These are phyloP conservation scores for Diadophis punctatus DNA, from an alignment of 2,113 vertebrate species.

Conservation along the genomic window DNA sequence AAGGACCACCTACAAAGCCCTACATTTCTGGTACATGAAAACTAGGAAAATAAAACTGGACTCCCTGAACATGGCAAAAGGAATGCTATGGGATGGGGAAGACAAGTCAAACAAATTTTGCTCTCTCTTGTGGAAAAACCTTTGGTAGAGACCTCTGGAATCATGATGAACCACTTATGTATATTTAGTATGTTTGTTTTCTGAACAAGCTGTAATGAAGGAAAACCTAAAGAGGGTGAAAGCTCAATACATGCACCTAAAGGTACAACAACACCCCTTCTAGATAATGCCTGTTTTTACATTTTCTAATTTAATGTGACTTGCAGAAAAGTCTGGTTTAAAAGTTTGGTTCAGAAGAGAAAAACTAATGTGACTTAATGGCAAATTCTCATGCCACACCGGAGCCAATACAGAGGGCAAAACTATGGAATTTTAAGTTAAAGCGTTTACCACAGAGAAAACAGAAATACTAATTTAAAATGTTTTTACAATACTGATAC, in stretches of 20 bases:
- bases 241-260: background rate
- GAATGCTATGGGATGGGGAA: background rate
- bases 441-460: background rate
- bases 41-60: background rate
- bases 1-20: background rate
- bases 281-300: background rate
- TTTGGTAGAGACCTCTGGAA: background rate
- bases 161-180: background rate
- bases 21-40: background rate
- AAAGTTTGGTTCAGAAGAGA: background rate
- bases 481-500: background rate
- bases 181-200: background rate
- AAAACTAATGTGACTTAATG: background rate
- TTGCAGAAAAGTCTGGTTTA: background rate
- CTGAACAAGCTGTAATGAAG: background rate
- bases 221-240: background rate
- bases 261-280: background rate
- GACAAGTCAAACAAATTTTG: background rate
- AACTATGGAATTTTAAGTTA: background rate
- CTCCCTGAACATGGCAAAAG: background rate
- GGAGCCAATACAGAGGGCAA: background rate
- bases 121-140: background rate
- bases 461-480: background rate
- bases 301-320: background rate
- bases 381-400: background rate